phyloP scores from a whole-genome alignment of 2,888 invertebrate species.

The Eupithecia insigniata region DNA sequence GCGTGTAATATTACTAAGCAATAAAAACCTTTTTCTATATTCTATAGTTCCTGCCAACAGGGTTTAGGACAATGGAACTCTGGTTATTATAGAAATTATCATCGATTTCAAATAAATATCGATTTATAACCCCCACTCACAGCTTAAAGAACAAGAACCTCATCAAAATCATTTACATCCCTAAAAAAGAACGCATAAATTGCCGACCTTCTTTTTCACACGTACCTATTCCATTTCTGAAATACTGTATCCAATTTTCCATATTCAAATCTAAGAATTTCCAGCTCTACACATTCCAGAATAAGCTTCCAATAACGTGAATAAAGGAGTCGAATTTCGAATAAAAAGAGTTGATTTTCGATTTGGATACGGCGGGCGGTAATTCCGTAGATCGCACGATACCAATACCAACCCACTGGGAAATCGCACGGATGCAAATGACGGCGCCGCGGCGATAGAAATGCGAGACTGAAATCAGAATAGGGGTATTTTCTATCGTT shows the following conservation, averaged over 20 bases:
- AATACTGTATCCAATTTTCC: background rate
- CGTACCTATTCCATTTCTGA: conserved; percentile 4
- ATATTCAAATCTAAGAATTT: background rate
- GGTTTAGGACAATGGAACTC: no score
- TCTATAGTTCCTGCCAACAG: no score
- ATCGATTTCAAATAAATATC: background rate
- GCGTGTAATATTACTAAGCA: no score
- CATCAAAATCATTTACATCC: background rate
- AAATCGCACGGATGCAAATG: conserved; percentile 77
- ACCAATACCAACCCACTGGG: conserved; percentile 65
- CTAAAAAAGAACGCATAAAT: background rate
- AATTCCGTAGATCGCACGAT: conserved; percentile 67
- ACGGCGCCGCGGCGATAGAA: conserved; percentile 49
- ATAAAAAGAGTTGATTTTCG: conserved; percentile 76
- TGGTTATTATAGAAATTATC: background rate
- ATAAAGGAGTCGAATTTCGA: conserved; percentile 78
- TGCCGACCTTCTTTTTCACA: background rate
- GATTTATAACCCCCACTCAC: background rate
- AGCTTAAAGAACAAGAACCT: background rate
- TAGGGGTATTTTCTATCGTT: conserved; percentile 1
- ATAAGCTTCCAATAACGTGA: conserved; percentile 62
- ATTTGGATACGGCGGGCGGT: conserved; percentile 73
- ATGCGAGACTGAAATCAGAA: conserved; percentile 21
- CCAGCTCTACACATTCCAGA: conserved; percentile 46
- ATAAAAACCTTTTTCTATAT: no score